Evolutionary conservation across 2,113 vertebrate genomes (phyloP).

Genomic region (Uria aalge): DNA sequence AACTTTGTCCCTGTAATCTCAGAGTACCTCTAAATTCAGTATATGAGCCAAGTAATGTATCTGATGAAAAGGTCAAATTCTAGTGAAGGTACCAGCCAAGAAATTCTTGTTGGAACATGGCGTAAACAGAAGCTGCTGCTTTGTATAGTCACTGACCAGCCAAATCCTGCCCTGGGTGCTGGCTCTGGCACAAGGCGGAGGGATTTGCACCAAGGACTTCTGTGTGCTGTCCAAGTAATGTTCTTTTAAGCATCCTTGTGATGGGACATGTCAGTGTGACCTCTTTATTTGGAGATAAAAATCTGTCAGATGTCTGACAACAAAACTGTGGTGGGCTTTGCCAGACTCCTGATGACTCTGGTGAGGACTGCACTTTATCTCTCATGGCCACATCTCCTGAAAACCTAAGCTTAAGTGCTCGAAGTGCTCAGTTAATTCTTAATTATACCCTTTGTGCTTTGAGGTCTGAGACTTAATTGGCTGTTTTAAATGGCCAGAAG

Average conservation of each 20-base stretch:
- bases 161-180: background rate
- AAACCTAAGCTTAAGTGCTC: background rate
- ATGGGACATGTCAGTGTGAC: background rate
- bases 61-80: constrained; percentile 28
- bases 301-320: background rate
- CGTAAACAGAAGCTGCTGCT: constrained; percentile 9
- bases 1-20: constrained; percentile 33
- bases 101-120: background rate
- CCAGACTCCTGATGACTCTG: background rate
- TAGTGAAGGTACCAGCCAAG: background rate
- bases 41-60: constrained; percentile 7
- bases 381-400: background rate
- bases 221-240: background rate
- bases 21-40: background rate
- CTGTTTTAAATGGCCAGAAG: background rate
- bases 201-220: background rate
- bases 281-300: background rate
- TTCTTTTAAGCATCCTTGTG: background rate
- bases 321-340: background rate
- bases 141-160: background rate
- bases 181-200: background rate
- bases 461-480: background rate
- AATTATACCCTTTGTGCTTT: background rate
- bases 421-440: background rate
- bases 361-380: background rate